phyloP scores from a whole-genome alignment of 1,140 invertebrate species.

The Drosophila bocqueti region DNA sequence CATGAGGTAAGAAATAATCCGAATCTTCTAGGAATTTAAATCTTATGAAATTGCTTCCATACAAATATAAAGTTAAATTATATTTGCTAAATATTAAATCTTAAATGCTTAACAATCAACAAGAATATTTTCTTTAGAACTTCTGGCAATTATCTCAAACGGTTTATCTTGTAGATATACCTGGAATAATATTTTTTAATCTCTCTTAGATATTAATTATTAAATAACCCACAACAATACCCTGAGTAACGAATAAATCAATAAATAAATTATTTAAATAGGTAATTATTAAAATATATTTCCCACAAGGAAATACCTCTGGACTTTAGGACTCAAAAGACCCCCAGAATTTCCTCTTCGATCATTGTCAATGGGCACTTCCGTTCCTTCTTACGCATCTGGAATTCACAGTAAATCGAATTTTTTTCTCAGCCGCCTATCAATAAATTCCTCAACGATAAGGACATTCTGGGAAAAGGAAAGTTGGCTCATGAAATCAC shows the following conservation, averaged over 20 bases:
- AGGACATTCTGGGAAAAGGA: constrained; percentile 23
- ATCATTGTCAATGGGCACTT: constrained; percentile 13
- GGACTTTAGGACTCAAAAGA: background rate
- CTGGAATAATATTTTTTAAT: too few relatives aligned
- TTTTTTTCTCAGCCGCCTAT: constrained; percentile 6
- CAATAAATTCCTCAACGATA: constrained; percentile 26
- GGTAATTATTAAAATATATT: background rate
- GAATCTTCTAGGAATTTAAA: background rate
- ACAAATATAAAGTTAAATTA: too few relatives aligned
- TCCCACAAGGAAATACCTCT: background rate
- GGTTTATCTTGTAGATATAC: too few relatives aligned
- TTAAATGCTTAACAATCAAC: too few relatives aligned
- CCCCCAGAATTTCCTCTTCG: background rate
- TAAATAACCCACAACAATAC: background rate
- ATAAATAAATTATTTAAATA: background rate
- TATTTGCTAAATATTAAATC: too few relatives aligned
- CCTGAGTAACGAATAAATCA: background rate
- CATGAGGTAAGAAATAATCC: background rate
- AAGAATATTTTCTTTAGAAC: too few relatives aligned
- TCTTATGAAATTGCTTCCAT: background rate
- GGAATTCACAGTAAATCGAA: constrained; percentile 17
- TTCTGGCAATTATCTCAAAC: too few relatives aligned
- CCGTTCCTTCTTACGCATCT: constrained; percentile 26
- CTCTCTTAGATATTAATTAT: too few relatives aligned
- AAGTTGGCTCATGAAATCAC: constrained; percentile 54